Base-by-base conservation (phyloP, 1,140 invertebrate species). In the Macrocentrus cingulum region DNA sequence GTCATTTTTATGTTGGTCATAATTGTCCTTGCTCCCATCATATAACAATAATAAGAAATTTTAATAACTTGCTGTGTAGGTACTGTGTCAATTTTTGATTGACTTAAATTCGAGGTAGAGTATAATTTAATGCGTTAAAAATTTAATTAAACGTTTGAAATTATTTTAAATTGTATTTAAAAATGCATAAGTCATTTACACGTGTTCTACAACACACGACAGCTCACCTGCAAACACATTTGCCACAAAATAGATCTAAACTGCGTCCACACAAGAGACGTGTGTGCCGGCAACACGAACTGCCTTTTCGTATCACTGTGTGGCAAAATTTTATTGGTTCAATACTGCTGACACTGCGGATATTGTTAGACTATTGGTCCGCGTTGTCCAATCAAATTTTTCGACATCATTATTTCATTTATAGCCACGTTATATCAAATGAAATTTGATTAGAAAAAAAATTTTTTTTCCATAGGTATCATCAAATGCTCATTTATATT, bases 311-410 rank as follows among this genome's bases (percentile, higher is more conserved):
- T 58, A 25, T 51, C 48, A 19, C 63, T n/a, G 72, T 75, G 72
- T 75, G 72, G 71, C 72, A 75, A 48, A 46, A 64, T 41, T 52
- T 51, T 61, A 73, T 75, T 75, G 72, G 72, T 55, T 45, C 52
- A 22, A 32, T 20, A 16, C 4, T 8, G 20, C n/a, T 39, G 41
- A 59, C 18, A 53, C 4, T 8, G 20, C n/a, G 36, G 41, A 59
- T 15, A 53, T 42, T 25, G 34, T 9, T 6, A 9, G 18, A 5
- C 45, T 36, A 66, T 74, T 74, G 71, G 72, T 67, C 70, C 72
- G 67, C 72, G 71, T 72, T 71, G 66, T 59, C 71, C 59, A 68
- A 70, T 67, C 48, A 32, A 39, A 41, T 36, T 23, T 13, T 7
- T 25, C 7, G 22, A 46, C 29, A 16, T 32, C 5, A n/a, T 20